A percentile compares a stretch with the other conserved stretches of the same genome.
These are phyloP conservation scores for Goniozus legneri DNA, from an alignment of 1,140 invertebrate species.

Conservation along the genomic window DNA sequence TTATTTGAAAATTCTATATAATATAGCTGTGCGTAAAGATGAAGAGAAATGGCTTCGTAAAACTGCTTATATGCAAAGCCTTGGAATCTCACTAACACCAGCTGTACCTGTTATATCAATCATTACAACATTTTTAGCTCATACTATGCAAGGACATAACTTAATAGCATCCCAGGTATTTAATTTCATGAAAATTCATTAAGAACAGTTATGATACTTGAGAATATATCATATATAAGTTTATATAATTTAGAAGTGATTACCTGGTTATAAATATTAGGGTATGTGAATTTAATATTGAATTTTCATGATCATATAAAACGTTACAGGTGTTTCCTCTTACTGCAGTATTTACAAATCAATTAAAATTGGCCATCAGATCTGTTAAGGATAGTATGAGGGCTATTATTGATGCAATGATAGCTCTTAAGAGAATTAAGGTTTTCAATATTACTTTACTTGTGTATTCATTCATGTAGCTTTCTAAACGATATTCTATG, in stretches of 20 bases:
- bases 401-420: slow-evolving; percentile 27
- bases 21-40: slow-evolving; percentile 56
- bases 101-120: slow-evolving; percentile 62
- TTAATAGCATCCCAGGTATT: slow-evolving; percentile 63
- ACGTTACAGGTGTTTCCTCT: slow-evolving; percentile 45
- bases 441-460: slow-evolving; percentile 23
- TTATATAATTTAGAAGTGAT: too few species aligned
- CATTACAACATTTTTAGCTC: slow-evolving; percentile 63
- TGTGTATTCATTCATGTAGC: slow-evolving; percentile 8
- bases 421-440: slow-evolving; percentile 41
- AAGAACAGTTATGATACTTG: too few species aligned
- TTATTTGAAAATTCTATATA: slow-evolving; percentile 1
- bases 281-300: neutral
- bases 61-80: slow-evolving; percentile 60
- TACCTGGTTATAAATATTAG: too few species aligned
- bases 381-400: slow-evolving; percentile 30
- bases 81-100: slow-evolving; percentile 61
- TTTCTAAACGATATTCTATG: too few species aligned
- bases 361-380: slow-evolving; percentile 30
- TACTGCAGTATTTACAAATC: slow-evolving; percentile 32
- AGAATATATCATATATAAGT: too few species aligned
- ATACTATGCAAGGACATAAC: slow-evolving; percentile 59
- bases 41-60: slow-evolving; percentile 59
- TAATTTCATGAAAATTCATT: slow-evolving; percentile 4
- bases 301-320: too few species aligned